These are phyloP conservation scores for Sphecodes monilicornis DNA, from an alignment of 2,888 invertebrate species.

Conservation along the genomic window DNA sequence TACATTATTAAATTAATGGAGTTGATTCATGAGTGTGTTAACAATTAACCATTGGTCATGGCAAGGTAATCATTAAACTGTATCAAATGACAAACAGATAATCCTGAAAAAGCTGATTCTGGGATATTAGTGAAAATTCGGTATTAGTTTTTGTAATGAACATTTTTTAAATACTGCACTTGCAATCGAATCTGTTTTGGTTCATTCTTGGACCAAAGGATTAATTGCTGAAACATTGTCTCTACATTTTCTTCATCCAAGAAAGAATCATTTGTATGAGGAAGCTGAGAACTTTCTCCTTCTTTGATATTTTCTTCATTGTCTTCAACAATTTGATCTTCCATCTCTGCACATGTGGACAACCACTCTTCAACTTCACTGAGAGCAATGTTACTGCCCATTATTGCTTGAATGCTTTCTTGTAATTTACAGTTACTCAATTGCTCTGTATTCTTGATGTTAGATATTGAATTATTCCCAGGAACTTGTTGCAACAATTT, in stretches of 20 bases:
- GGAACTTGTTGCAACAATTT: constrained; percentile 12
- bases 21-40: background rate
- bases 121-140: background rate
- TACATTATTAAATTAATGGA: background rate
- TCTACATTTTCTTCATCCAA: background rate
- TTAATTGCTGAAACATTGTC: constrained; percentile 1
- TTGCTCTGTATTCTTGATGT: background rate
- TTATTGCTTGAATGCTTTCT: constrained; percentile 1
- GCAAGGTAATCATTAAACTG: background rate
- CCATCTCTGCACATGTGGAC: background rate
- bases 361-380: constrained; percentile 2
- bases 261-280: background rate
- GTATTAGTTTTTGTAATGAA: background rate
- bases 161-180: background rate
- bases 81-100: background rate
- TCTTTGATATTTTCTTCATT: background rate
- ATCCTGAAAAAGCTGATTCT: background rate
- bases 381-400: background rate
- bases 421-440: background rate
- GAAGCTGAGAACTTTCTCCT: background rate
- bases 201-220: constrained; percentile 8
- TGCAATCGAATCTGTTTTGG: background rate
- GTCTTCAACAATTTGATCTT: background rate
- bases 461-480: background rate
- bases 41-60: background rate